Percentiles rank a stretch among this genome's conserved stretches.
These are phyloP conservation scores for Melanaphis sacchari DNA, from an alignment of 1,140 invertebrate species.

Conservation along the genomic window DNA sequence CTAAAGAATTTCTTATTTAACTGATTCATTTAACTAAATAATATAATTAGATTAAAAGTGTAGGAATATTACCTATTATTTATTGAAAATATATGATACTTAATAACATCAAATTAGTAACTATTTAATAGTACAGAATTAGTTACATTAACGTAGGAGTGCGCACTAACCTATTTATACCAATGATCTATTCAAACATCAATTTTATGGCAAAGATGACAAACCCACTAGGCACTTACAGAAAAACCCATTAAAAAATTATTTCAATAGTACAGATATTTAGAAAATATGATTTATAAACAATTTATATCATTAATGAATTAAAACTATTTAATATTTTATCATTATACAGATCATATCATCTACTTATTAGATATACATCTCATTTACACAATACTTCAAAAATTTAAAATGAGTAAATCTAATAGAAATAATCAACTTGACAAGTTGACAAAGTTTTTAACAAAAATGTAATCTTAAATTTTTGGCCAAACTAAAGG, in stretches of 20 bases:
- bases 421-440: neutral
- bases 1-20: neutral
- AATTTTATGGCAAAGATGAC: neutral
- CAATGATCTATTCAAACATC: neutral
- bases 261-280: neutral
- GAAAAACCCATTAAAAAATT: neutral
- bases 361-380: neutral
- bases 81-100: neutral
- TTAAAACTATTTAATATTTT: neutral
- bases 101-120: neutral
- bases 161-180: neutral
- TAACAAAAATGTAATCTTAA: neutral
- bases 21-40: neutral
- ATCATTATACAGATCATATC: neutral
- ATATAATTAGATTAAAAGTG: neutral
- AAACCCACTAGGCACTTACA: neutral
- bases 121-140: neutral
- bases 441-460: neutral
- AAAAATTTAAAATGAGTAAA: neutral
- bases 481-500: neutral
- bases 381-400: neutral
- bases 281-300: neutral
- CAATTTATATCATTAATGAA: neutral
- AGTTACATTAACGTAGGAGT: slow-evolving; percentile 23
- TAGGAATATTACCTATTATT: neutral